Base-by-base conservation (phyloP, 2,888 invertebrate species). In the Rhamnusium bicolor region DNA sequence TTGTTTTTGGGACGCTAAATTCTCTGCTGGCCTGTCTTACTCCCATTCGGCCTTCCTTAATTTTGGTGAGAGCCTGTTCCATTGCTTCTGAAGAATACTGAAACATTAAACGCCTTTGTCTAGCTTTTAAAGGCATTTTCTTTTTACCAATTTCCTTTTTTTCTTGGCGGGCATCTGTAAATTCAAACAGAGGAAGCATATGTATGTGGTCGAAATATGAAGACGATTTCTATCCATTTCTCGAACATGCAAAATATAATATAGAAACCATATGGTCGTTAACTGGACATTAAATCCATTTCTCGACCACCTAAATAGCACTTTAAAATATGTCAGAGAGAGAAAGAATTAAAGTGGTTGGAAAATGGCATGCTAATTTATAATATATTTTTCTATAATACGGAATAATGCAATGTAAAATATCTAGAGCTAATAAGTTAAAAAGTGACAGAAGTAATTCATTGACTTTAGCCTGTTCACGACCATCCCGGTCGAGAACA, bases 1-100 rank as follows among this genome's bases (percentile, higher is more conserved):
- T 75, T 75, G 78, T 81, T 72, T 79, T 65, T 49, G 72, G 18
- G 24, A 19, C 67, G 81, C 80, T 32, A 78, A 62, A 62, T 66
- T 78, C 32, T 73, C 76, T 27, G 32, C 46, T 19, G 70, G 16
- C 19, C 69, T 46, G 53, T 77, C 75, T 27, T 68, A 32, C 1
- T 4, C 29, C 29, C 29, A 32, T 32, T 32, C 29, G 29, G 29
- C 29, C 29, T 32, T 32, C 29, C 8, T 32, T 32, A 8, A 32
- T 32, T 32, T 32, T 8, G 29, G 29, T 32, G 29, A 32, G 29
- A 32, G 29, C 29, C 29, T 8, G 29, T 32, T 32, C 29, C 5
- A 32, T 1, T 32, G 29, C 29, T 32, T 32, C 29, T 8, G 8
- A 32, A 8, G 29, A 32, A 32, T 32, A 32, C 29, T 32, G 29